Evolutionary conservation across 2,888 invertebrate genomes (phyloP).

Genomic region (Polylopha cassiicola): DNA sequence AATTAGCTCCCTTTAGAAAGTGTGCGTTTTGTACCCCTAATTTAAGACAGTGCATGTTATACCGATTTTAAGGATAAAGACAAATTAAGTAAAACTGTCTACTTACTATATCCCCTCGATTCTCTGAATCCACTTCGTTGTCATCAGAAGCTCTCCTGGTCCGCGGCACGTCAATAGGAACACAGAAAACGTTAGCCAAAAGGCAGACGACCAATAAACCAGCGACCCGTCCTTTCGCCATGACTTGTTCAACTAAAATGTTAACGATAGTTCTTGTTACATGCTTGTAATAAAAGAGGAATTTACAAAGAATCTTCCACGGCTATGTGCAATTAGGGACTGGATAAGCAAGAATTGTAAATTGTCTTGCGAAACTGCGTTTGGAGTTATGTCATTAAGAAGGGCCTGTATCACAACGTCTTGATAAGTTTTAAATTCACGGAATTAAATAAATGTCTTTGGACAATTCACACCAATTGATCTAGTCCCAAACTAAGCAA

Average conservation of each 20-base stretch:
- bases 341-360: slow-evolving; percentile 7
- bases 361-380: slow-evolving; percentile 1
- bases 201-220: slow-evolving; percentile 40
- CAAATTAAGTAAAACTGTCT: background rate
- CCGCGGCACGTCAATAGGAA: slow-evolving; percentile 34
- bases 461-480: too few species aligned
- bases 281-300: slow-evolving; percentile 9
- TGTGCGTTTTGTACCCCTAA: too few species aligned
- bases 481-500: too few species aligned
- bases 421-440: too few species aligned
- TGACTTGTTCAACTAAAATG: slow-evolving; percentile 35
- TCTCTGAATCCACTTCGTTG: slow-evolving; percentile 26
- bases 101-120: slow-evolving; percentile 33
- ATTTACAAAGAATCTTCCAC: slow-evolving; percentile 11
- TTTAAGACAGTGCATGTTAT: too few species aligned
- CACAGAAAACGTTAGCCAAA: slow-evolving; percentile 44
- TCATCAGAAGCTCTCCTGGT: slow-evolving; percentile 29
- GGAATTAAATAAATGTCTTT: too few species aligned
- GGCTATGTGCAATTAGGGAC: slow-evolving; percentile 9
- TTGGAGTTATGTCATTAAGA: too few species aligned
- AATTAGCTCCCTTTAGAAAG: too few species aligned
- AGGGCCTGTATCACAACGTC: too few species aligned
- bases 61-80: too few species aligned
- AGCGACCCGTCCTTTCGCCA: slow-evolving; percentile 42
- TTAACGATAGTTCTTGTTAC: slow-evolving; percentile 16